Percentiles rank a stretch among this genome's conserved stretches.
Conservation (phyloP, 2,888 invertebrate genomes). For the Dysmachus trigonus region DNA sequence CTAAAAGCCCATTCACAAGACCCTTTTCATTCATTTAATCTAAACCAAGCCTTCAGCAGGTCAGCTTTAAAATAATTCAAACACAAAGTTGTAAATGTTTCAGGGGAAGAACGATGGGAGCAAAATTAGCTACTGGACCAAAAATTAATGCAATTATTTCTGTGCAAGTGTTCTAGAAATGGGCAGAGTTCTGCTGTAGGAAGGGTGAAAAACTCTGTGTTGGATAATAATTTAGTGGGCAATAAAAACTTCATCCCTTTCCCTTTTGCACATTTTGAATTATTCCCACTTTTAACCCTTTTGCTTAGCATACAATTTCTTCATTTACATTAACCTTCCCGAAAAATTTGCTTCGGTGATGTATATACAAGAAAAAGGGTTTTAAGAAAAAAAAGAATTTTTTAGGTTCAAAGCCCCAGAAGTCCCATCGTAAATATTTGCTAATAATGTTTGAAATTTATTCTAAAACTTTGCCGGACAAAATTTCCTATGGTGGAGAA, state of each 20-base stretch:
- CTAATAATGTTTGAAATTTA: background rate
- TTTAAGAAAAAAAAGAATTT: background rate
- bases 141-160: constrained; percentile 33
- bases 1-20: background rate
- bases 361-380: background rate
- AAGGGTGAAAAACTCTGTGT: background rate
- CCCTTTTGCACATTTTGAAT: background rate
- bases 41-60: background rate
- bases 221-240: constrained; percentile 26
- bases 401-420: background rate
- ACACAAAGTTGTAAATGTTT: background rate
- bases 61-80: background rate
- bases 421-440: background rate
- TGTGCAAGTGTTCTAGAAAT: background rate
- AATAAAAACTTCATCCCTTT: constrained; percentile 26
- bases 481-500: background rate
- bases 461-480: background rate
- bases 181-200: background rate
- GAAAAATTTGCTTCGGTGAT: background rate
- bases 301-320: background rate
- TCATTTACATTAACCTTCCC: background rate
- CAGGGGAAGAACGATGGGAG: background rate
- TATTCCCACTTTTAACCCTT: background rate
- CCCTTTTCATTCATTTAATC: background rate
- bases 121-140: constrained; percentile 20